Conservation (phyloP, 2,797 vertebrate species). For the Crypturellus tataupa region DNA sequence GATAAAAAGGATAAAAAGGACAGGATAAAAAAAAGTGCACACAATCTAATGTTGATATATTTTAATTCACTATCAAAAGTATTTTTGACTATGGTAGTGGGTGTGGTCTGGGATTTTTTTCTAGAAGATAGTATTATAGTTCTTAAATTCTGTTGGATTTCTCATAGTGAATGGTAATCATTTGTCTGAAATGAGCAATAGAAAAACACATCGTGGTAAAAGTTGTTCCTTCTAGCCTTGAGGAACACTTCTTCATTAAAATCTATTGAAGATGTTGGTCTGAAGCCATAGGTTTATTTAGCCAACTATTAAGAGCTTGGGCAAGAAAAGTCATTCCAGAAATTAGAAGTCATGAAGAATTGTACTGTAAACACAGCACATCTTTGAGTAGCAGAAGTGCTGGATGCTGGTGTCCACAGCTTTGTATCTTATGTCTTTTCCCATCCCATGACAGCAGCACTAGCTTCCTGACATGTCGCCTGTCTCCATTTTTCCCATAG, state of each 20-base stretch:
- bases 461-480: not conserved
- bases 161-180: not conserved
- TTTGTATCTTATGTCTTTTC: not conserved
- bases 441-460: accelerated
- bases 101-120: not conserved
- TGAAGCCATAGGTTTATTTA: not conserved
- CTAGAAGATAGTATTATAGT: not conserved
- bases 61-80: not conserved
- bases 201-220: not conserved
- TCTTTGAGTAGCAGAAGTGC: not conserved
- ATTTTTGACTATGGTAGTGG: not conserved
- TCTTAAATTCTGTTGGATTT: not conserved
- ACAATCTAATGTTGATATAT: not conserved
- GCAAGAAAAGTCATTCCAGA: not conserved
- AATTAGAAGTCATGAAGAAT: not conserved
- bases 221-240: not conserved
- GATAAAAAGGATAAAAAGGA: too few species aligned
- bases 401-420: not conserved
- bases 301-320: not conserved
- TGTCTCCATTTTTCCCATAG: too few species aligned
- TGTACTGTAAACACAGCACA: not conserved
- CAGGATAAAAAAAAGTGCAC: not conserved
- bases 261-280: not conserved
- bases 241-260: not conserved
- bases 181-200: not conserved